Percentiles rank a stretch among this genome's conserved stretches.
These are phyloP conservation scores for Epinephelus cyanopodus DNA, from an alignment of 2,113 vertebrate species.

Conservation along the genomic window DNA sequence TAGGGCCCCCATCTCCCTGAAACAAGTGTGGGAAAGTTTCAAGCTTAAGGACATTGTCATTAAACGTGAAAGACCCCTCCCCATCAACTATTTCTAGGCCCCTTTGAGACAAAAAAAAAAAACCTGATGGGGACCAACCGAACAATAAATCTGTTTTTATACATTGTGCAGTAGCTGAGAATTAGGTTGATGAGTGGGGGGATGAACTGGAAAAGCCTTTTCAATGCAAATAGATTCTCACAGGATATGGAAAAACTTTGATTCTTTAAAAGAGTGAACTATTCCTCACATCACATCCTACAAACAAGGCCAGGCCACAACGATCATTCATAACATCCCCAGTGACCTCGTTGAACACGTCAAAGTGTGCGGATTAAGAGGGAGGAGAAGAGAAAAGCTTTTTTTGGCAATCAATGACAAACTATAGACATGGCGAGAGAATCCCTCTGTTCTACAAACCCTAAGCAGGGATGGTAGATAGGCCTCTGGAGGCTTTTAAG, in stretches of 20 bases:
- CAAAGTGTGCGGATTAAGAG: constrained; percentile 45
- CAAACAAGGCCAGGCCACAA: constrained; percentile 24
- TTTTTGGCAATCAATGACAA: constrained; percentile 25
- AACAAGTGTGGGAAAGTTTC: constrained; percentile 78
- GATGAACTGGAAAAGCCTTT: constrained; percentile 51
- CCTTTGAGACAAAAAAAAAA: constrained; percentile 62
- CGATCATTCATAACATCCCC: constrained; percentile 45
- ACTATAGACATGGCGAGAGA: constrained; percentile 12
- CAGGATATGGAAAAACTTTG: constrained; percentile 47
- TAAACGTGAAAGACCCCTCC: constrained; percentile 68
- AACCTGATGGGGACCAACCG: constrained; percentile 61
- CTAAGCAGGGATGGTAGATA: constrained; percentile 16
- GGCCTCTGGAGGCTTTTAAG: constrained; percentile 49
- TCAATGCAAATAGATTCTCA: constrained; percentile 62
- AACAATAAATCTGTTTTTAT: constrained; percentile 81
- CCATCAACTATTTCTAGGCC: constrained; percentile 73
- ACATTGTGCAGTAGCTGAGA: constrained; percentile 57
- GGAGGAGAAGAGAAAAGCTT: constrained; percentile 15
- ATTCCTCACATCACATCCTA: constrained; percentile 37
- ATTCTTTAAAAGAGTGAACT: constrained; percentile 53
- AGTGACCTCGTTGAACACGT: constrained; percentile 36
- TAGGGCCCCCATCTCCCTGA: constrained; percentile 48
- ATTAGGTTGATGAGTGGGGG: constrained; percentile 60
- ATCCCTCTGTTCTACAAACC: constrained; percentile 12
- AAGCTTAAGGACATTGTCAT: constrained; percentile 69